Evolutionary conservation across 2,113 vertebrate genomes (phyloP), one percentile per base, ranked within the genome.

Genomic region (Pelvicachromis taeniatus): DNA sequence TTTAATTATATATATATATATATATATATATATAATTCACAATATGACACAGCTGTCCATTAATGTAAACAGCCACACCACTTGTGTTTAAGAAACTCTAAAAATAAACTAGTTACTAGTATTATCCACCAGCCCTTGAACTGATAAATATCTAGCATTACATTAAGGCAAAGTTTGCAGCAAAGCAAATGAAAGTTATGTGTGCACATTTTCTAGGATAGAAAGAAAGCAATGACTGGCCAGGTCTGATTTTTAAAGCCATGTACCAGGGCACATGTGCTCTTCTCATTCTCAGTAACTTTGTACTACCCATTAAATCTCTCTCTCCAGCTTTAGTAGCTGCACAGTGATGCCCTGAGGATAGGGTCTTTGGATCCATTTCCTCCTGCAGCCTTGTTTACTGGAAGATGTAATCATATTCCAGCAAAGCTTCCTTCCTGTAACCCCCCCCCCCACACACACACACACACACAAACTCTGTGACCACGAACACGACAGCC

Each of bases 381-480:
- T 95, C 93, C 94, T 89, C 81, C 89, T 10, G 80, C 91, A 82
- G 85, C 88, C 89, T 79, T 90, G 92, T 95, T 95, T 92, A 95
- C 92, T 91, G 86, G 77, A 84, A 94, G 91, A 94, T 94, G 93
- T 90, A 93, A 96, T 95, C 92, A 87, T 93, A 94, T 91, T 95
- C 90, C 90, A 94, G 63, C 84, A 86, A 85, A 77, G 59, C 91
- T 94, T 95, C 95, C 95, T 95, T 96, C 95, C 94, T 93, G 63
- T 88, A 83, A 87, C 12, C 23, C 81, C 50, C 65, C 17, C 17
- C 42, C 77, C 52, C 33, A 6, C 33, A 35, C 6, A 6, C 26
- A 26, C 26, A 4, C 33, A 35, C 33, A 6, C 33, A 6, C 33
- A 35, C 33, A n/a, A 10, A 45, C 48, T 8, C 13, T 50, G 12